A percentile compares a stretch with the other conserved stretches of the same genome.
Conservation (phyloP, 2,113 vertebrate genomes). For the Xenus cinereus region DNA sequence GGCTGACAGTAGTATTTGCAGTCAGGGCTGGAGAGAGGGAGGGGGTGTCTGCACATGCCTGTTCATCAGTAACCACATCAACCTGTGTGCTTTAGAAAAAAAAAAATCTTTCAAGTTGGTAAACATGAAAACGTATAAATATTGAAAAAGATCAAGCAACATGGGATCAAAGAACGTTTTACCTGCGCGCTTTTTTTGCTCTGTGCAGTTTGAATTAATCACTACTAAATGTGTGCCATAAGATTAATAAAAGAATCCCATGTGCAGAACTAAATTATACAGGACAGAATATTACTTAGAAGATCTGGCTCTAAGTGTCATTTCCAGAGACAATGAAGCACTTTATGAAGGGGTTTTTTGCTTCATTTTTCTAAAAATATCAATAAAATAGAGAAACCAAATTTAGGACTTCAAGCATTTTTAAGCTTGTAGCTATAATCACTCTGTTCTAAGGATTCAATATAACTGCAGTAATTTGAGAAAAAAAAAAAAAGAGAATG, state of each 20-base stretch:
- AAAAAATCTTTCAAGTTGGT: neutral
- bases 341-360: neutral
- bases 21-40: neutral
- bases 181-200: neutral
- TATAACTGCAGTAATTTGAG: neutral
- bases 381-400: neutral
- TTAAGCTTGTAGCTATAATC: neutral
- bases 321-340: neutral
- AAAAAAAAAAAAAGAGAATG: neutral
- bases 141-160: neutral
- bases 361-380: neutral
- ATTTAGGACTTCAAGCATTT: neutral
- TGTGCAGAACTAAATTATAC: neutral
- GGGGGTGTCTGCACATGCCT: neutral
- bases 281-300: neutral
- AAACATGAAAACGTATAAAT: neutral
- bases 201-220: neutral
- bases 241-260: neutral
- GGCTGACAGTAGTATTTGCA: neutral
- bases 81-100: neutral
- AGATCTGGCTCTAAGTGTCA: neutral
- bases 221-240: neutral
- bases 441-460: neutral
- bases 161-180: neutral
- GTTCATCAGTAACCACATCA: neutral